Percentiles rank a stretch among this genome's conserved stretches.
These are phyloP conservation scores for Neoarius graeffei DNA, from an alignment of 2,113 vertebrate species.

Conservation along the genomic window DNA sequence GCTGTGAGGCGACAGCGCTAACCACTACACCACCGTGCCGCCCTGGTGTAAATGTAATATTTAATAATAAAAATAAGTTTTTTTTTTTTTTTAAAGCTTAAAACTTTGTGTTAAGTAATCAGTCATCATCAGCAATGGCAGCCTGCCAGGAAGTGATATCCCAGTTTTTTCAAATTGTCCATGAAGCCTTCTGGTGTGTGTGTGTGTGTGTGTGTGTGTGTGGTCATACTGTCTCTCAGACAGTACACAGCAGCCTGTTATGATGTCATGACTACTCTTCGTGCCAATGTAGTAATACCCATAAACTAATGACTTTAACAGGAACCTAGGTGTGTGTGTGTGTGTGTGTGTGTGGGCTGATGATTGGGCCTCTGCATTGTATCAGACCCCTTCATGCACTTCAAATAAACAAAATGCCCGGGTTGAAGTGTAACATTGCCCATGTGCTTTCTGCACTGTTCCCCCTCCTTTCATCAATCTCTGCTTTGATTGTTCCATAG, in stretches of 20 bases:
- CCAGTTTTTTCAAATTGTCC: slow-evolving; percentile 23
- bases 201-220: background rate
- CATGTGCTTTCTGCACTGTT: slow-evolving; percentile 67
- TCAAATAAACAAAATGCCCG: slow-evolving; percentile 18
- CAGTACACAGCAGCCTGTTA: slow-evolving; percentile 61
- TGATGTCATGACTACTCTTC: slow-evolving; percentile 71
- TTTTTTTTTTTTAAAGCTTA: no score
- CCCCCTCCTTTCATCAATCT: slow-evolving; percentile 10
- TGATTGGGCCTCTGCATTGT: slow-evolving; percentile 60
- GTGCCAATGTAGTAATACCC: slow-evolving; percentile 62
- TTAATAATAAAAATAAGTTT: background rate
- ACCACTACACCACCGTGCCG: no score
- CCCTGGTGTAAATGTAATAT: no score
- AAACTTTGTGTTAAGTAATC: background rate
- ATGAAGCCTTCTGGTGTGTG: slow-evolving; percentile 48
- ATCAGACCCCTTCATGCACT: slow-evolving; percentile 60
- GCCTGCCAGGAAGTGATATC: slow-evolving; percentile 40
- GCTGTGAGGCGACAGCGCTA: no score
- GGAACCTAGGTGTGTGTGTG: slow-evolving; percentile 50
- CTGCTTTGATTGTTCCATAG: slow-evolving; percentile 58
- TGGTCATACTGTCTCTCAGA: slow-evolving; percentile 53
- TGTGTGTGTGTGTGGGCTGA: slow-evolving; percentile 29
- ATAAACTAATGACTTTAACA: slow-evolving; percentile 69
- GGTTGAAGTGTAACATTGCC: slow-evolving; percentile 54
- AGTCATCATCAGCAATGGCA: background rate